Base-by-base conservation (phyloP, 1,140 invertebrate species). In the Sitobion miscanthi region DNA sequence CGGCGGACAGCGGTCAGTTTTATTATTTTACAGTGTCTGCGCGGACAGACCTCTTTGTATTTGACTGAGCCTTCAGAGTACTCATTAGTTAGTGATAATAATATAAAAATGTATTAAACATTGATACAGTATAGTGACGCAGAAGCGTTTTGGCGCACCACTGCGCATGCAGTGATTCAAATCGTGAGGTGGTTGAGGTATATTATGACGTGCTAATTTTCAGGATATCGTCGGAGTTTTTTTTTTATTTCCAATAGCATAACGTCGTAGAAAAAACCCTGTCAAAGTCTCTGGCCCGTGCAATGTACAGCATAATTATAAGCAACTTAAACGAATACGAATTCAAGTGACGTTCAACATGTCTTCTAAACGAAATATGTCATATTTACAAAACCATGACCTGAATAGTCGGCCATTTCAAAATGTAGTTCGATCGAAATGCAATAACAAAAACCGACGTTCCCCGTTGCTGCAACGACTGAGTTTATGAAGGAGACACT, bases 381-480 rank as follows among this genome's bases (percentile, higher is more conserved):
- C 62, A 69, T 69, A n/a, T 69, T 69, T n/a, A 77, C 14, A 77
- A 77, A 35, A 77, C 62, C 30, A 77, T 77, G 62, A 77, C 62
- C 62, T 35, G 30, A 77, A 77, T 77, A 77, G 30, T 20, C 6
- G 30, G 4, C 14, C 30, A n/a, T 77, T 77, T 77, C 14, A 77
- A 77, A 77, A 77, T n/a, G 62, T 77, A 77, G 14, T n/a, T 30
- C 62, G n/a, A 77, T 77, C 62, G 62, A 77, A 77, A 77, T n/a
- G 30, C n/a, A 77, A 77, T n/a, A 77, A 77, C n/a, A 77, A 77
- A n/a, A 77, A 77, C 62, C 62, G n/a, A 77, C 62, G 30, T 77
- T n/a, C 62, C 62, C 62, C 62, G 17, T n/a, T 35, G 14, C n/a
- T 35, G 14, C n/a, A 77, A 4, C 30, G 5, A n/a, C 62, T 17